These are phyloP conservation scores for Thereva nobilitata DNA, from an alignment of 2,888 invertebrate genomes.

Conservation along the genomic window DNA sequence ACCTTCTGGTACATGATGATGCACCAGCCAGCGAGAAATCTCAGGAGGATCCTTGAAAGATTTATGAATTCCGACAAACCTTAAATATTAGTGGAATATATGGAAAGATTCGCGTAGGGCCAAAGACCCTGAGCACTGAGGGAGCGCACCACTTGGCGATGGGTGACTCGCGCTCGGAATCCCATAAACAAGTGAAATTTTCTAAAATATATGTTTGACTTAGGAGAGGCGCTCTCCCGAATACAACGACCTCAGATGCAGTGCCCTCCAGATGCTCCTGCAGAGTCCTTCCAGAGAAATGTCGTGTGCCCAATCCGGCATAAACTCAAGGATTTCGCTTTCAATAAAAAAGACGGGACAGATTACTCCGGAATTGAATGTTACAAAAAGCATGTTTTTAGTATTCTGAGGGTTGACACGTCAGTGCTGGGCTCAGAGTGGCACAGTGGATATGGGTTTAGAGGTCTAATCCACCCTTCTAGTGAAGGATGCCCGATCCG, in stretches of 20 bases:
- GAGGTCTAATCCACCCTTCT: not conserved
- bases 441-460: not conserved
- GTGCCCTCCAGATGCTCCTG: no score
- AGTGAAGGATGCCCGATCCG: constrained; percentile 17
- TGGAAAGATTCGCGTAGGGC: not conserved
- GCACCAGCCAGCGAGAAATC: not conserved
- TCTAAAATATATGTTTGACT: no score
- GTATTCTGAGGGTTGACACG: not conserved
- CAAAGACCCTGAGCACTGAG: not conserved
- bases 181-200: no score
- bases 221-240: no score
- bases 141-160: no score
- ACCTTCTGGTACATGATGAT: not conserved
- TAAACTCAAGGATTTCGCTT: constrained; percentile 1
- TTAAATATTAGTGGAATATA: not conserved
- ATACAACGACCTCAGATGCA: no score
- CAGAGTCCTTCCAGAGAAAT: no score
- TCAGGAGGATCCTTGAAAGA: constrained; percentile 1
- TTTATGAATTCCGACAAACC: constrained; percentile 5
- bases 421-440: not conserved
- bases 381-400: constrained; percentile 7
- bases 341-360: constrained; percentile 11
- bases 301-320: not conserved
- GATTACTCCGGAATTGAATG: constrained; percentile 3
- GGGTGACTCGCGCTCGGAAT: no score